These are phyloP conservation scores for Barnardius zonarius DNA, from an alignment of 2,113 vertebrate genomes.

Conservation along the genomic window DNA sequence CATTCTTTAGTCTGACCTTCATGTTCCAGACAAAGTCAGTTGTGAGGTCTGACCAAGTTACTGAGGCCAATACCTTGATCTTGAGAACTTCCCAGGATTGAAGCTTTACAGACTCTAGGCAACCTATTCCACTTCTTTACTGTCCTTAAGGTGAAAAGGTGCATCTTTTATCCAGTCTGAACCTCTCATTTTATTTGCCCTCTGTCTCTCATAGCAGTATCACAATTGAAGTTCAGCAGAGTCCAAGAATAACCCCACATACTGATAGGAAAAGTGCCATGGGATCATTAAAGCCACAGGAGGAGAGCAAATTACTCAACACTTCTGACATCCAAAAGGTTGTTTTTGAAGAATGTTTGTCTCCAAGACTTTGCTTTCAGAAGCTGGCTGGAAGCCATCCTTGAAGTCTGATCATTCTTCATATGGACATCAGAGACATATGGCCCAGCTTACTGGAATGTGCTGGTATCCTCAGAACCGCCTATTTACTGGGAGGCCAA, in stretches of 20 bases:
- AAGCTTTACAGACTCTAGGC: background rate
- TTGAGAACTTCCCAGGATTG: background rate
- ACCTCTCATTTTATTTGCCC: background rate
- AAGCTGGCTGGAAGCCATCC: conserved; percentile 28
- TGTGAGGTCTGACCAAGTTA: background rate
- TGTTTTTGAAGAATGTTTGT: conserved; percentile 19
- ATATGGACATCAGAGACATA: conserved; percentile 19
- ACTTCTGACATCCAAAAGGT: background rate
- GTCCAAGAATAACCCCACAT: background rate
- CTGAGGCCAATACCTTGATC: background rate
- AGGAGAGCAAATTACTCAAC: background rate
- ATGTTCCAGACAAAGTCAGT: background rate
- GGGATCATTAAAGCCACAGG: background rate
- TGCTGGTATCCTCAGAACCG: background rate
- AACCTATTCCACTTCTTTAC: background rate
- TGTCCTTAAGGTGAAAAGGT: background rate
- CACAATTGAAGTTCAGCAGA: background rate
- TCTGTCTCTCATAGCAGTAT: background rate
- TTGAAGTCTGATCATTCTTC: conserved; percentile 28
- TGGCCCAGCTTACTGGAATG: conserved; percentile 14
- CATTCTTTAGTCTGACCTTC: background rate
- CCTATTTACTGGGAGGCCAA: conserved; percentile 18
- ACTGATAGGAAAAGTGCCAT: background rate
- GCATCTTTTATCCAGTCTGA: background rate
- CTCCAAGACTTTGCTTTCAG: background rate